These are phyloP conservation scores for Miniopterus natalensis DNA, from an alignment of 2,113 vertebrate species.

Conservation along the genomic window DNA sequence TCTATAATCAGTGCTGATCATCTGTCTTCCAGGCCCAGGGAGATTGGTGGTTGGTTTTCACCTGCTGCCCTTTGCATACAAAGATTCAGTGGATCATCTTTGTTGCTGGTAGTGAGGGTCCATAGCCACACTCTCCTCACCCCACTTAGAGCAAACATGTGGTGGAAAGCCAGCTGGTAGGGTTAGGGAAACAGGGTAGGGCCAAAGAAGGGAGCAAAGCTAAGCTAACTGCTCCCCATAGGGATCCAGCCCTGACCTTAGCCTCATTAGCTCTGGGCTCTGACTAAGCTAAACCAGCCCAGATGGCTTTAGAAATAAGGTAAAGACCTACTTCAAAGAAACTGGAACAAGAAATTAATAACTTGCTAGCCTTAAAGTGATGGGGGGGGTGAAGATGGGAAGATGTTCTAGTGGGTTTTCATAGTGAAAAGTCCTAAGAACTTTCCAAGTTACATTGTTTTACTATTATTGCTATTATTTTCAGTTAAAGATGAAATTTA, in stretches of 20 bases:
- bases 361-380: background rate
- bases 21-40: conserved; percentile 44
- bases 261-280: conserved; percentile 60
- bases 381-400: background rate
- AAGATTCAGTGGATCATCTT: conserved; percentile 38
- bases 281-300: conserved; percentile 52
- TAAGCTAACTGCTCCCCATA: conserved; percentile 53
- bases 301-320: conserved; percentile 66
- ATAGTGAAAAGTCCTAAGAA: conserved; percentile 5
- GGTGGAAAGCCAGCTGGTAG: conserved; percentile 58
- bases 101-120: background rate
- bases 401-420: background rate
- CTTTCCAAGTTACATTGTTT: background rate
- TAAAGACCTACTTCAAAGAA: conserved; percentile 28
- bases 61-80: background rate
- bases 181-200: conserved; percentile 19
- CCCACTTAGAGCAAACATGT: background rate
- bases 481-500: background rate
- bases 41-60: conserved; percentile 48
- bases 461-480: conserved; percentile 18
- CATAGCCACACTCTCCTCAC: background rate
- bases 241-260: conserved; percentile 62
- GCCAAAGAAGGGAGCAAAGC: conserved; percentile 56
- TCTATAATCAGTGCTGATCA: conserved; percentile 23
- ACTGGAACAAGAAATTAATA: conserved; percentile 40